Evolutionary conservation across 2,888 invertebrate species (phyloP).

Genomic region (Nephrocerus scutellatus): DNA sequence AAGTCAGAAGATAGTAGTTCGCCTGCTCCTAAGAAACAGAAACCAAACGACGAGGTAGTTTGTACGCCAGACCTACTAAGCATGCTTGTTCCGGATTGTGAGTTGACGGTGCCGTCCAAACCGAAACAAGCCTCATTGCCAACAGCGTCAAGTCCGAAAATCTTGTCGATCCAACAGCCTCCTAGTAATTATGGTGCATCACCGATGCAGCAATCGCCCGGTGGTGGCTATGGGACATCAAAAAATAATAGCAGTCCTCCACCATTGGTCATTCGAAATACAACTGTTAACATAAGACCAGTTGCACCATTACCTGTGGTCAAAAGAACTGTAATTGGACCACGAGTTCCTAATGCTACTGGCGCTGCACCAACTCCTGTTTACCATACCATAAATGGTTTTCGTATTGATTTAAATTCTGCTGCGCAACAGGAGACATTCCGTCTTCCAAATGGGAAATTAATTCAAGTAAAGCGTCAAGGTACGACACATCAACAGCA

Average conservation of each 20-base stretch:
- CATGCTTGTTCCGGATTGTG: constrained; percentile 44
- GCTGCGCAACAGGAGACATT: constrained; percentile 47
- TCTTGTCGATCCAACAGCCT: constrained; percentile 28
- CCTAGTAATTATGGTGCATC: constrained; percentile 7
- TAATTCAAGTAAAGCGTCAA: constrained; percentile 47
- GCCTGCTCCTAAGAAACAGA: constrained; percentile 23
- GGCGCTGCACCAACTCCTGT: constrained; percentile 35
- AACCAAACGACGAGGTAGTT: constrained; percentile 50
- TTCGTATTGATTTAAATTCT: constrained; percentile 46
- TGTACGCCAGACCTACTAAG: constrained; percentile 55
- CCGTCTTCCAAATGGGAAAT: constrained; percentile 45
- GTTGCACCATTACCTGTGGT: constrained; percentile 24
- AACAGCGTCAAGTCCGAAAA: constrained; percentile 25
- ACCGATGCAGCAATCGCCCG: constrained; percentile 6
- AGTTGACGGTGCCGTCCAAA: constrained; percentile 37
- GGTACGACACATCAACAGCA: constrained; percentile 22
- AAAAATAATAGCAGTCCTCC: constrained; percentile 27
- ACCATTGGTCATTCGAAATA: constrained; percentile 38
- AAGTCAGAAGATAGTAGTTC: constrained; percentile 22
- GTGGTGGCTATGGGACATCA: too few species aligned
- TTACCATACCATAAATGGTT: constrained; percentile 47
- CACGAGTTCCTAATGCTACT: constrained; percentile 27
- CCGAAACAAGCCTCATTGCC: constrained; percentile 23
- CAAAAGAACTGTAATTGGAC: constrained; percentile 37
- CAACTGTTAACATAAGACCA: constrained; percentile 35